Percentiles rank a stretch among this genome's conserved stretches.
Evolutionary conservation across 2,797 vertebrate genomes (phyloP).

Genomic region (Macropus fuliginosus): DNA sequence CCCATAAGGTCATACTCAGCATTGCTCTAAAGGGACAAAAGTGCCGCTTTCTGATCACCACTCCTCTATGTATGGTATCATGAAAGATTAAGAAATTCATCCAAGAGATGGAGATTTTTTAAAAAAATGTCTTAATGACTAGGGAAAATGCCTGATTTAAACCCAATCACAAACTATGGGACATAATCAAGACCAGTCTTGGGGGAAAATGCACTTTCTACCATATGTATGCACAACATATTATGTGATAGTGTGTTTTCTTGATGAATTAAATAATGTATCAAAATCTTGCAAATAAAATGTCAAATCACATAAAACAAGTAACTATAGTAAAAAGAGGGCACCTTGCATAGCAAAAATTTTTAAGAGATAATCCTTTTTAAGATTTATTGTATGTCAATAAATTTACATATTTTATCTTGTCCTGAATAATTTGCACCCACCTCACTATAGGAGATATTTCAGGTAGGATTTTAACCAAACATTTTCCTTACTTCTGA

Average conservation of each 20-base stretch:
- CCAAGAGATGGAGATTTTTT: background rate
- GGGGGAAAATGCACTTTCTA: background rate
- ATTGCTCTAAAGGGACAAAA: background rate
- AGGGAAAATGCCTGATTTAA: background rate
- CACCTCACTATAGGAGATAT: background rate
- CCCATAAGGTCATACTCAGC: background rate
- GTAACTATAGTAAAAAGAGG: background rate
- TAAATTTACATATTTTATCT: background rate
- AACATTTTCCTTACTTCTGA: background rate
- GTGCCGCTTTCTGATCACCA: background rate
- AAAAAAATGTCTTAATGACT: background rate
- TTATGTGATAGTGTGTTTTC: background rate
- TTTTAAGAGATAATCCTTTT: background rate
- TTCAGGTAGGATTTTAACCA: background rate
- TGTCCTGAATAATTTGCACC: background rate
- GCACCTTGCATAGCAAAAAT: background rate
- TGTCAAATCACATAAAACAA: background rate
- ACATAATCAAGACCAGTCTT: background rate
- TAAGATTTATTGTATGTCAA: background rate
- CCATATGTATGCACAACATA: background rate
- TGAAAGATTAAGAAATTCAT: background rate
- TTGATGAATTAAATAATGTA: background rate
- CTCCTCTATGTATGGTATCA: background rate
- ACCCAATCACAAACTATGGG: background rate
- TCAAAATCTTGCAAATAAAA: background rate